These are phyloP conservation scores for Erebia aethiops DNA, from an alignment of 2,888 invertebrate species.

Conservation along the genomic window DNA sequence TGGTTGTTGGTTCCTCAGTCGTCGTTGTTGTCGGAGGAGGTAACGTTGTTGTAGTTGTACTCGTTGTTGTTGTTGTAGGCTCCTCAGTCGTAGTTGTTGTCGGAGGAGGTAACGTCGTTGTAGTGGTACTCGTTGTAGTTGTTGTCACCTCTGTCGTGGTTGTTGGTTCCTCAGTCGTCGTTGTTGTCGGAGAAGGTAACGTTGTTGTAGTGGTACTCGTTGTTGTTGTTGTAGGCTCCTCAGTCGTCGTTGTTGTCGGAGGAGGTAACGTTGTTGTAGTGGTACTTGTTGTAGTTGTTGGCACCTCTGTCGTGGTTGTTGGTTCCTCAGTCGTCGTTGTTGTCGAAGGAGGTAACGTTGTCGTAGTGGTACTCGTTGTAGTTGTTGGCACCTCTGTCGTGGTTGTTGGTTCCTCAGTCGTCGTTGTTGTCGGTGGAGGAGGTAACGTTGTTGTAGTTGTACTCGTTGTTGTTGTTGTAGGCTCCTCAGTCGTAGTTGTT, in stretches of 20 bases:
- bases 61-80: not conserved
- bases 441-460: not conserved
- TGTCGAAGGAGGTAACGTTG: not conserved
- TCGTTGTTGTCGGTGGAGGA: not conserved
- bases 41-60: not conserved
- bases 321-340: too few relatives aligned
- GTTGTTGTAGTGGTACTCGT: not conserved
- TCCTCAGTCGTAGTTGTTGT: not conserved
- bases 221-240: not conserved
- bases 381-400: not conserved
- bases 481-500: not conserved
- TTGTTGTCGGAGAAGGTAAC: not conserved
- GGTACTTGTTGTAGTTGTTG: not conserved
- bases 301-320: too few relatives aligned
- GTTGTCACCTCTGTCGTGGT: too few relatives aligned
- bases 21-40: not conserved
- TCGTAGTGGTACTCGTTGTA: not conserved
- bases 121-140: not conserved
- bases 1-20: not conserved
- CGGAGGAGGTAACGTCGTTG: not conserved
- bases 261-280: not conserved
- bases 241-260: not conserved
- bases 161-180: not conserved
- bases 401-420: not conserved
- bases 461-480: not conserved